These are phyloP conservation scores for Amblyopsis hoosieri DNA, from an alignment of 2,797 vertebrate genomes.

Conservation along the genomic window DNA sequence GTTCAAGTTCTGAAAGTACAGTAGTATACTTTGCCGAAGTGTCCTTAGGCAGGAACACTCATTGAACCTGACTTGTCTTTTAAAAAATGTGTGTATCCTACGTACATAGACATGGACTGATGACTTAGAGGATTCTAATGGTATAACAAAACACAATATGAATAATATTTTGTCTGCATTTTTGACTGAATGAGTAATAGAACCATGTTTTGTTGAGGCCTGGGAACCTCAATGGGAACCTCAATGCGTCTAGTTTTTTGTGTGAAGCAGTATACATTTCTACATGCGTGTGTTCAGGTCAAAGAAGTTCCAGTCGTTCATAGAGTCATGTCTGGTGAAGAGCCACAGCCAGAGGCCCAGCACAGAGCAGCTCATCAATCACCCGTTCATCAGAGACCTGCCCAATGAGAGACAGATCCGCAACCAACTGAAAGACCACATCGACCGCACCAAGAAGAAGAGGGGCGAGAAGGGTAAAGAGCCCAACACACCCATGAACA, in stretches of 20 bases:
- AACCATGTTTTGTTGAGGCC: too few species aligned
- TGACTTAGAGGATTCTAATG: too few species aligned
- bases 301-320: conserved; percentile 95
- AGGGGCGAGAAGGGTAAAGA: conserved; percentile 89
- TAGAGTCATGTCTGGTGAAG: conserved; percentile 94
- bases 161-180: too few species aligned
- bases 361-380: conserved; percentile 91
- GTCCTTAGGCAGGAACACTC: too few species aligned
- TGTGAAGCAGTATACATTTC: conserved; percentile 1
- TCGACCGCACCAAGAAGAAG: conserved; percentile 95
- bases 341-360: conserved; percentile 88
- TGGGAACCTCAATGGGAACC: too few species aligned
- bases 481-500: neutral
- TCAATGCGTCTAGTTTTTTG: neutral
- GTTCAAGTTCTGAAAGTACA: too few species aligned
- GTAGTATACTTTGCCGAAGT: too few species aligned
- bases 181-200: too few species aligned
- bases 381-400: conserved; percentile 90
- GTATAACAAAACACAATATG: too few species aligned
- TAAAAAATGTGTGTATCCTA: too few species aligned
- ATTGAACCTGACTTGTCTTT: too few species aligned
- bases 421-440: conserved; percentile 96
- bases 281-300: conserved; percentile 77
- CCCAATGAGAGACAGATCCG: conserved; percentile 91
- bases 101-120: too few species aligned